Evolutionary conservation across 1,140 invertebrate species (phyloP).

Genomic region (Sycophaga agraensis): DNA sequence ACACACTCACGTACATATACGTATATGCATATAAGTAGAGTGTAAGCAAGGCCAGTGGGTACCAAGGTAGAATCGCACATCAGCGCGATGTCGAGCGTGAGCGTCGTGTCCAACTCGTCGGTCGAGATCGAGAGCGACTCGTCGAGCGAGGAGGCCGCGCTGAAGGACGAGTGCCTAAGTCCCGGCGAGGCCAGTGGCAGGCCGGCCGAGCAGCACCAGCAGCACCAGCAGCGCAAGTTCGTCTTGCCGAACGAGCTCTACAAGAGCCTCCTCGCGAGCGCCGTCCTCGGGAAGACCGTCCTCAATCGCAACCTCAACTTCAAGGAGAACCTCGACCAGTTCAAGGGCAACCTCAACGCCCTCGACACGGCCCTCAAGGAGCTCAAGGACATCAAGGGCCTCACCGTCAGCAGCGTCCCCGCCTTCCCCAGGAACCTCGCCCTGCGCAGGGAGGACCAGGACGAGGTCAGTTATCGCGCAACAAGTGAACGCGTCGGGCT

Average conservation of each 20-base stretch:
- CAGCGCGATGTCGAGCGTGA: conserved; percentile 53
- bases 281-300: conserved; percentile 61
- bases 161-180: conserved; percentile 46
- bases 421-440: conserved; percentile 56
- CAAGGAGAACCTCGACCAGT: conserved; percentile 51
- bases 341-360: conserved; percentile 53
- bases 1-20: background rate
- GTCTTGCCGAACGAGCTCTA: conserved; percentile 74
- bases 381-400: conserved; percentile 51
- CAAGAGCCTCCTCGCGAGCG: conserved; percentile 73
- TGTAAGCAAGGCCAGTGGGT: too few relatives aligned
- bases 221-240: conserved; percentile 62
- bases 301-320: conserved; percentile 53
- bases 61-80: too few relatives aligned
- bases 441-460: conserved; percentile 50
- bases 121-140: conserved; percentile 56
- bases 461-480: conserved; percentile 47
- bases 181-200: background rate
- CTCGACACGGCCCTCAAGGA: conserved; percentile 50
- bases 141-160: conserved; percentile 42
- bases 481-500: conserved; percentile 16
- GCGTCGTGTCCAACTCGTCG: conserved; percentile 55
- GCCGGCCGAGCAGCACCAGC: too few relatives aligned
- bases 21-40: background rate
- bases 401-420: conserved; percentile 53